phyloP scores from a whole-genome alignment of 2,888 invertebrate species.

The Lamellibrachia satsuma region DNA sequence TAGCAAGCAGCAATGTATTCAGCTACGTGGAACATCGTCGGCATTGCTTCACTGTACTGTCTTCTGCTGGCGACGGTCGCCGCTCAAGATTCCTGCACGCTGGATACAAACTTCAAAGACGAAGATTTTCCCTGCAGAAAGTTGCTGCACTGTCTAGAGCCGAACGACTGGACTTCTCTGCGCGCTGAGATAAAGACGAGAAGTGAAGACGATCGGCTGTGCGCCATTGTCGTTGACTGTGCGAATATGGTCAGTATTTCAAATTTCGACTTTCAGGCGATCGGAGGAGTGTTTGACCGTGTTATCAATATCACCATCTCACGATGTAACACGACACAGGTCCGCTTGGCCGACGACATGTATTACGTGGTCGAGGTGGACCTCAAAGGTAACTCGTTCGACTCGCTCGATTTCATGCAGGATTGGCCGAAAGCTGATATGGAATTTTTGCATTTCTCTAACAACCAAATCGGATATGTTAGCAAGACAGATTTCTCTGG shows the following conservation, averaged over 20 bases:
- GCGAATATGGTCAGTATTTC: neutral
- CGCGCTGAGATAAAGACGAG: neutral
- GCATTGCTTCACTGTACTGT: neutral
- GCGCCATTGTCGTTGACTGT: neutral
- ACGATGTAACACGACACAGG: neutral
- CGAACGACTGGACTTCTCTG: neutral
- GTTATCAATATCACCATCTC: slow-evolving; percentile 1
- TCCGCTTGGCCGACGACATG: neutral
- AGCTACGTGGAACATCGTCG: neutral
- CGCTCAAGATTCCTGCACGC: neutral
- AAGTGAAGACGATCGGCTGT: neutral
- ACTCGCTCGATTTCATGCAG: neutral
- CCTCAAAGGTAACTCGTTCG: neutral
- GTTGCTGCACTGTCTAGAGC: neutral
- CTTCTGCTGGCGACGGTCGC: neutral
- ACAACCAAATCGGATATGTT: neutral
- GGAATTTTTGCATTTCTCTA: neutral
- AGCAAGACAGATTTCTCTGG: neutral
- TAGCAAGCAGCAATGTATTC: neutral
- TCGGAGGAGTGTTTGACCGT: neutral
- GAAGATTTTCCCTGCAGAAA: slow-evolving; percentile 9
- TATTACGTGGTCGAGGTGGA: neutral
- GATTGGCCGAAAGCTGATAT: neutral
- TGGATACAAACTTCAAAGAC: neutral
- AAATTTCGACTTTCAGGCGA: neutral